Percentiles rank a stretch among this genome's conserved stretches.
phyloP scores from a whole-genome alignment of 2,113 vertebrate genomes.

The Micromys minutus region DNA sequence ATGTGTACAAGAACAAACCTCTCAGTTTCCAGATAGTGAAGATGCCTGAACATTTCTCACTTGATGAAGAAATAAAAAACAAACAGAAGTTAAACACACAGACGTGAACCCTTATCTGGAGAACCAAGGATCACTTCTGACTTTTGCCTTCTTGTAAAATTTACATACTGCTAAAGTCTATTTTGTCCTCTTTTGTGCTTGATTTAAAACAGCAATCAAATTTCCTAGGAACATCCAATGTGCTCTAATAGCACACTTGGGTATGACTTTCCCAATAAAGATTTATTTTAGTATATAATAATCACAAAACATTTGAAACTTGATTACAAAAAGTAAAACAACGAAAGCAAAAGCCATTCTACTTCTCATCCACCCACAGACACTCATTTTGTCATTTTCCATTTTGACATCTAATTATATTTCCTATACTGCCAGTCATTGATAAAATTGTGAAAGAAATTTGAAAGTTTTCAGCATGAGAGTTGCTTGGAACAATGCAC shows the following conservation, averaged over 20 bases:
- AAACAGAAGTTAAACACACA: neutral
- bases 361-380: neutral
- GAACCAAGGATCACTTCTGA: neutral
- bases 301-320: neutral
- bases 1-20: neutral
- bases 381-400: neutral
- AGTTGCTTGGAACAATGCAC: neutral
- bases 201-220: neutral
- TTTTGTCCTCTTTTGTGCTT: neutral
- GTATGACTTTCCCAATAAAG: neutral
- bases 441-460: neutral
- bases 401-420: neutral
- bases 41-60: neutral
- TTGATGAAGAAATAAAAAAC: neutral
- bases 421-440: neutral
- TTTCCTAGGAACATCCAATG: neutral
- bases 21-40: neutral
- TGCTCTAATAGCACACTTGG: neutral
- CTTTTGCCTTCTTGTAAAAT: slow-evolving; percentile 17
- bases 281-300: neutral
- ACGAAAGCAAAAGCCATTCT: neutral
- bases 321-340: neutral
- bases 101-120: neutral
- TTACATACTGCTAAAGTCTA: neutral
- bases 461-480: neutral